Base-by-base conservation (phyloP, 2,113 vertebrate species). In the Garra rufa region DNA sequence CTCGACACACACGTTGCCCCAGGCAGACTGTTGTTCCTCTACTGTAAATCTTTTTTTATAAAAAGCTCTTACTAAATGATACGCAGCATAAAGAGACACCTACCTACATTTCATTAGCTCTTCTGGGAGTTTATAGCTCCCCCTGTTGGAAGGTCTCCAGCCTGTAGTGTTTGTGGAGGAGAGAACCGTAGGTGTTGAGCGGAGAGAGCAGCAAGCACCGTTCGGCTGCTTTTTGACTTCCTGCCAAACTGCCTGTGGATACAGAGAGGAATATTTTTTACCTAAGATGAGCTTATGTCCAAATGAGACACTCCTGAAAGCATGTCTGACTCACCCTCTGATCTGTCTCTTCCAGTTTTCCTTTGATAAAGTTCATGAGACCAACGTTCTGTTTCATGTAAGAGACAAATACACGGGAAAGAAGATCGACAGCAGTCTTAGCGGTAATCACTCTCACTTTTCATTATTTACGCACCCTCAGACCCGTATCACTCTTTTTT, bases 351-450 rank as follows among this genome's bases (percentile, higher is more conserved):
- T 89, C 9, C 78, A 99, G 97, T 95, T 98, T 89, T 94, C 94
- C 85, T 95, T 95, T 1, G 92, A 95, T 44, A 92, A 94, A 92
- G 95, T 95, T 57, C 96, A 96, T 69, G 97, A 96, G 7, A 89
- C 96, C 86, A 95, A 87, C 82, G 89, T 99, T 89, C 93, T 95
- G 76, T 95, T 99, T 89, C 97, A 95, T 13, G 89, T 98, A 87
- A 97, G 94, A 93, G 93, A 94, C 85, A 94, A 94, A 7, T 41
- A 89, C 78, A 94, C 94, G 43, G 89, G 92, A 34, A 95, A 95
- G 91, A 96, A 96, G 88, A 96, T 99, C 80, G 97, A 99, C 95
- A 99, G 97, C 93, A 96, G 93, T 34, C 91, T 99, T 28, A 95
- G 95, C 61, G 97, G 97, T 99, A 92, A 76, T 13, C 71, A 1